Conservation (phyloP, 2,797 vertebrate species). For the Melanotaenia nigrans region DNA sequence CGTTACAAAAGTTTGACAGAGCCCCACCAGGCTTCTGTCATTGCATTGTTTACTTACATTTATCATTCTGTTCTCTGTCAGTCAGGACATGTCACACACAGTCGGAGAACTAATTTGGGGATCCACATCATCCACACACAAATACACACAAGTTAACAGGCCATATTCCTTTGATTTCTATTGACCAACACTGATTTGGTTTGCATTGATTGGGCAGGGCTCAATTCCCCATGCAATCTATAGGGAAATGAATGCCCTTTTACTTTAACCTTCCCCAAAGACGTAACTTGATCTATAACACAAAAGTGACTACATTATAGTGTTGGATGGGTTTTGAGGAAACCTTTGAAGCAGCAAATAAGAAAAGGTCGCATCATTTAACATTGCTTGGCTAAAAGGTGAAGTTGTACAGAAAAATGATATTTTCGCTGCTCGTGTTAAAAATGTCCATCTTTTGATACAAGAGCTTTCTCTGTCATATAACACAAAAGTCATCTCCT, state of each 20-base stretch:
- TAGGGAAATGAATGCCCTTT: slow-evolving; percentile 75
- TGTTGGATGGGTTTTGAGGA: slow-evolving; percentile 39
- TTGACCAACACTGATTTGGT: slow-evolving; percentile 75
- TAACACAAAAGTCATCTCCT: neutral
- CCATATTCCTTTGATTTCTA: slow-evolving; percentile 68
- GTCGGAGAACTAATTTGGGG: slow-evolving; percentile 14
- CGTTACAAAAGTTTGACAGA: slow-evolving; percentile 45
- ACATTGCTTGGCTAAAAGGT: slow-evolving; percentile 33
- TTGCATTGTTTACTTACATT: slow-evolving; percentile 41
- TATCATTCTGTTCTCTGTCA: slow-evolving; percentile 21
- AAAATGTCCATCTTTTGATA: neutral
- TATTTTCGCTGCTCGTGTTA: slow-evolving; percentile 3
- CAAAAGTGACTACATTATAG: slow-evolving; percentile 51
- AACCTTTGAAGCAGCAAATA: slow-evolving; percentile 19
- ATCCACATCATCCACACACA: slow-evolving; percentile 14
- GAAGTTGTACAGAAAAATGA: slow-evolving; percentile 10
- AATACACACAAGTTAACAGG: slow-evolving; percentile 32
- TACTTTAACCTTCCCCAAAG: slow-evolving; percentile 74
- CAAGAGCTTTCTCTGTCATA: neutral
- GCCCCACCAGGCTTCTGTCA: slow-evolving; percentile 30
- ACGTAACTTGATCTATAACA: slow-evolving; percentile 58
- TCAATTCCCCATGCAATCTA: slow-evolving; percentile 71
- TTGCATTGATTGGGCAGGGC: slow-evolving; percentile 73
- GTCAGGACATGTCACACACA: slow-evolving; percentile 25
- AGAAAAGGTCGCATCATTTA: slow-evolving; percentile 40